Percentiles rank a stretch among this genome's conserved stretches.
These are phyloP conservation scores for Bergia sp. DNA, from an alignment of 92 coral and sea anemone genomes.

Conservation along the genomic window DNA sequence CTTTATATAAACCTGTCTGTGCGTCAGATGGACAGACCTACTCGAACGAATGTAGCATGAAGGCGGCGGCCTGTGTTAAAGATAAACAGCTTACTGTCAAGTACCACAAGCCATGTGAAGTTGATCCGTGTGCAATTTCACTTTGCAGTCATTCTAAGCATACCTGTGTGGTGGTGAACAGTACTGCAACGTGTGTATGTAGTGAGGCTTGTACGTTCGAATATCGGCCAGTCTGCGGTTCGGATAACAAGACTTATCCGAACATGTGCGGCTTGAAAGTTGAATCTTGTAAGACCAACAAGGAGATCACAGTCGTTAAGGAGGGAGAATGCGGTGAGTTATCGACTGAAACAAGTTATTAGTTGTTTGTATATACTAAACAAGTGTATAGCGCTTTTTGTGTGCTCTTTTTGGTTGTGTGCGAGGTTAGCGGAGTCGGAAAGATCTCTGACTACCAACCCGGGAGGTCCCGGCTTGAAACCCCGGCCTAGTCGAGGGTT, in stretches of 20 bases:
- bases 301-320: conserved; percentile 49
- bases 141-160: conserved; percentile 64
- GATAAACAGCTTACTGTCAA: not conserved
- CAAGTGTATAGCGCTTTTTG: no score
- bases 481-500: no score
- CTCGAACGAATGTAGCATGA: conserved; percentile 34
- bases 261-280: conserved; percentile 69
- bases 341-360: not conserved
- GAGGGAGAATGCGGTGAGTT: conserved; percentile 76
- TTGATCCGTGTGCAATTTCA: conserved; percentile 68
- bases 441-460: no score
- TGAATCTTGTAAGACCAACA: conserved; percentile 74
- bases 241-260: conserved; percentile 70
- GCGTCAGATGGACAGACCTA: conserved; percentile 51
- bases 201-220: conserved; percentile 55
- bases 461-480: no score
- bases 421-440: no score
- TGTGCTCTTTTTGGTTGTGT: no score
- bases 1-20: conserved; percentile 40
- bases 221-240: conserved; percentile 78
- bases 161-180: conserved; percentile 72
- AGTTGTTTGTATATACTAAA: no score
- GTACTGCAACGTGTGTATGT: conserved; percentile 80
- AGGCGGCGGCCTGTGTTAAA: conserved; percentile 12
- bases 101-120: conserved; percentile 16